Evolutionary conservation across 1,140 invertebrate species (phyloP), one percentile per base, ranked within the genome.

Genomic region (Agrilus planipennis): DNA sequence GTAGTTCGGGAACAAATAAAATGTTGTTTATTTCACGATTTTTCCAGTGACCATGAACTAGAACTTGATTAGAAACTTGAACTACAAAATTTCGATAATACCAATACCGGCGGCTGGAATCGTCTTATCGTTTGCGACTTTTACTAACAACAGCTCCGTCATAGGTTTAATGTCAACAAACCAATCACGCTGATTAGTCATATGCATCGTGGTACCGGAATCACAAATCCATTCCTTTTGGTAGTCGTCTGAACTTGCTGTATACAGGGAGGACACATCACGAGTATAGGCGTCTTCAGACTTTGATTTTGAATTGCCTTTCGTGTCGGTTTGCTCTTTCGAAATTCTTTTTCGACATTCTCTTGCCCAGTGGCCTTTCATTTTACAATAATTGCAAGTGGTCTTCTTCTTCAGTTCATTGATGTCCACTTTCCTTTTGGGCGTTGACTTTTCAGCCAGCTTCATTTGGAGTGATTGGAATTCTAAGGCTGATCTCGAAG

Each of bases 61-160:
- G n/a, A n/a, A n/a, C n/a, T n/a, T n/a, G n/a, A n/a, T n/a, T n/a
- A n/a, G n/a, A n/a, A n/a, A 15, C 4, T 25, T 28, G 12, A 32
- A 27, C 12, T 17, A 28, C 22, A 48, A 12, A n/a, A 60, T 44
- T 22, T 48, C 44, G 12, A 56, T 46, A 5, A 34, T 42, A 14
- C 55, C 51, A 14, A 30, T 34, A 16, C 55, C 56, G 4, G 37
- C 6, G 0, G 48, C 51, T 25, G 34, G 3, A 3, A 57, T 48
- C 17, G 17, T 20, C 12, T 46, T 27, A 10, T 50, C 45, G 39
- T 57, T 46, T 2, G 48, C 52, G 0, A 61, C 47, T 20, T 38
- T 14, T n/a, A 29, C 42, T 17, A 9, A 25, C 12, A 45, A 9
- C 25, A 39, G 40, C 25, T 42, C 11, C 4, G 17, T 12, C 2